phyloP scores from a whole-genome alignment of 2,888 invertebrate genomes.

The Leptinotarsa peninsularis region DNA sequence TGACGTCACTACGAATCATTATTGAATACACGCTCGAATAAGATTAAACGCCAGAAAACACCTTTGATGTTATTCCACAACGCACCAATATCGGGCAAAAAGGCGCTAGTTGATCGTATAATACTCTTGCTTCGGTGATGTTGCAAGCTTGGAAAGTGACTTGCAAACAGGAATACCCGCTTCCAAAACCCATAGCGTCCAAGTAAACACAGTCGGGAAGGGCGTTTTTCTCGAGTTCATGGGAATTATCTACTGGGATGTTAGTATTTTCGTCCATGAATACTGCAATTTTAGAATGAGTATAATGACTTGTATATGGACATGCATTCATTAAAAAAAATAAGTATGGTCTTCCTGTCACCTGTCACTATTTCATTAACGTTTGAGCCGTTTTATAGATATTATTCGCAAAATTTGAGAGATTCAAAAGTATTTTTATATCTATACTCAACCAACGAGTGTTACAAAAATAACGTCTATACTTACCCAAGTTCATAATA shows the following conservation, averaged over 20 bases:
- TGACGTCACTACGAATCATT: no score
- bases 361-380: background rate
- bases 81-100: no score
- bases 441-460: no score
- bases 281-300: conserved; percentile 70
- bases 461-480: no score
- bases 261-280: conserved; percentile 89
- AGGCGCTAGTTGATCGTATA: no score
- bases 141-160: conserved; percentile 97
- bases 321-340: no score
- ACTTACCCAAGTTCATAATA: no score
- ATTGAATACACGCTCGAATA: no score
- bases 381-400: background rate
- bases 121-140: no score
- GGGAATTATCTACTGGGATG: conserved; percentile 84
- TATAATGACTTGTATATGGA: no score
- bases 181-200: conserved; percentile 99
- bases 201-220: conserved; percentile 93
- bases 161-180: conserved; percentile 98
- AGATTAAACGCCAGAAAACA: no score
- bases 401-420: background rate
- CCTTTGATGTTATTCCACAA: no score
- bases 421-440: background rate
- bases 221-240: conserved; percentile 74
- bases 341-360: background rate